Base-by-base conservation (phyloP, 2,113 vertebrate species). In the Lagopus muta region DNA sequence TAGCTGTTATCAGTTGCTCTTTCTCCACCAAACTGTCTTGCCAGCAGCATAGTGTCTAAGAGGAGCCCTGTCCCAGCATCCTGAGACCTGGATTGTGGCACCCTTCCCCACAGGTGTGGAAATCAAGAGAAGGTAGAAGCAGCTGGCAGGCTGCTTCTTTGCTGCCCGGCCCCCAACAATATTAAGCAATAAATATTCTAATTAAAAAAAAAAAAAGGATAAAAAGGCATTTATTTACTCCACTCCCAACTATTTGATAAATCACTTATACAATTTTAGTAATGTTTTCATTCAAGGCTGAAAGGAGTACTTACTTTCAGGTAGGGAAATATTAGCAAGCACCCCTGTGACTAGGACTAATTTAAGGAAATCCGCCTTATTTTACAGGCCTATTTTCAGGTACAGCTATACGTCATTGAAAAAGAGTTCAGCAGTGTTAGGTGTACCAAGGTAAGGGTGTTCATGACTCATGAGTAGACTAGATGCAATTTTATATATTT, bases 1-100 rank as follows among this genome's bases (percentile, higher is more conserved):
- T 5, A 18, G 6, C 3, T 1, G 2, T 6, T 32, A 18, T 47
- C 32, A 75, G 32, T 24, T 67, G 10, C 38, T 73, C 32, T 61
- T 48, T 69, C 48, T 73, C 48, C 25, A 30, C 18, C 10, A 11
- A 32, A 22, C 5, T 24, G 17, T 15, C 45, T 55, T 0, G 0
- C 17, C 6, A 15, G 1, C 13, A 40, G 38, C 16, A 15, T 43
- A 30, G 36, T 32, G 24, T 22, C n/a, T 20, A 62, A 47, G 40
- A 22, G 16, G 5, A 50, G 48, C 28, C 70, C 4, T 8, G 20
- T 45, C 24, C 32, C 45, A 71, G 36, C 6, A 12, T 12, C 55
- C 32, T n/a, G 18, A 18, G 18, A n/a, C 55, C 36, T 74, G 22
- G 22, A 32, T 62, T 9, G n/a, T 71, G 25, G 20, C 2, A 10